Base-by-base conservation (phyloP, 53 echinoderm and acorn worm genomes). In the Temnopleurus reevesii region DNA sequence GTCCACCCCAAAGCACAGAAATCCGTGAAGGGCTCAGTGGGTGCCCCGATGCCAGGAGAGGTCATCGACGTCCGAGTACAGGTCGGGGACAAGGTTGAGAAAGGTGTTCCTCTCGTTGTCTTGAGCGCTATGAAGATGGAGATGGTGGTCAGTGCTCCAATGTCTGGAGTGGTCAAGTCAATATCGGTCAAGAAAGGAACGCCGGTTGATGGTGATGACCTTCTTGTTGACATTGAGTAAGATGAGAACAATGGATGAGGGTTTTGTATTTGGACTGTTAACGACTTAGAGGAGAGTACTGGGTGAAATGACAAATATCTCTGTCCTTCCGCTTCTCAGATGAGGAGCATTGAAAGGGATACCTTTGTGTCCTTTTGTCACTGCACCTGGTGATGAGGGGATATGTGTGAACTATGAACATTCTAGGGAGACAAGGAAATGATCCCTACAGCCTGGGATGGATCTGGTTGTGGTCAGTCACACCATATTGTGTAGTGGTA, bases 71-170 rank as follows among this genome's bases (percentile, higher is more conserved):
- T 97, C 36, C 84, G 94, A 44, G 93, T 95, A 12, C 91, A 95
- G 76, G 59, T 76, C 27, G 95, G 95, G 0, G 95, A 95, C 25
- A 93, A 92, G 58, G 94, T 97, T 12, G 90, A 93, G 77, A 97
- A 95, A 66, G 98, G 95, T 41, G 93, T 90, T 36, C 95, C 98
- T 12, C 57, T 97, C 23, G 95, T 95, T 24, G 79, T 97, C 35
- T 89, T 97, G 58, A 97, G 98, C 51, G 98, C 98, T 55, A 97
- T 97, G 98, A 97, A 97, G 94, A 97, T 97, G 98, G 98, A 97
- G 91, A 97, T 97, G 98, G 95, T 97, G 6, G 94, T 95, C 49
- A 93, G 93, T 30, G 94, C 98, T 28, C 98, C 98, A 0, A 55
- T 94, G 13, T 86, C 93, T 8, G 98, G 98, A 10, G 89, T 65